These are phyloP conservation scores for Oeneis ivallda DNA, from an alignment of 2,888 invertebrate genomes.

Conservation along the genomic window DNA sequence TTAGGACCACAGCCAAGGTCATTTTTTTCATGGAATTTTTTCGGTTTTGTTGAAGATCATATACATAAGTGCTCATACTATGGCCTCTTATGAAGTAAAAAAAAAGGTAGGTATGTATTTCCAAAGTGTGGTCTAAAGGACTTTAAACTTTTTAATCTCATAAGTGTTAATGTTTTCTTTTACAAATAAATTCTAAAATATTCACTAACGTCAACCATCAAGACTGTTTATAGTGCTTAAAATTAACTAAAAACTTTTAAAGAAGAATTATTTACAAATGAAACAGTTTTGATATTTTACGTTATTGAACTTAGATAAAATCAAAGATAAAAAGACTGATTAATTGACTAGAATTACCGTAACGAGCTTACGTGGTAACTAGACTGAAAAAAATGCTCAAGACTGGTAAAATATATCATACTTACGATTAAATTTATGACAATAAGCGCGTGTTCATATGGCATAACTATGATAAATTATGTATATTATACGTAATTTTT, in stretches of 20 bases:
- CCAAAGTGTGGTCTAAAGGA: slow-evolving; percentile 15
- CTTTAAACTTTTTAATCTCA: slow-evolving; percentile 15
- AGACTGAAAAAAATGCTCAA: slow-evolving; percentile 32
- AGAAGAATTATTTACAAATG: not conserved
- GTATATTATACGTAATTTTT: too few species aligned
- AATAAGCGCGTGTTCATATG: slow-evolving; percentile 14
- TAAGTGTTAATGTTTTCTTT: slow-evolving; percentile 19
- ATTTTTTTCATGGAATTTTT: not conserved
- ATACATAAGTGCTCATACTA: not conserved
- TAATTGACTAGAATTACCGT: slow-evolving; percentile 34
- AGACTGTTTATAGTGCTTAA: slow-evolving; percentile 26
- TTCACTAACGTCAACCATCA: slow-evolving; percentile 30
- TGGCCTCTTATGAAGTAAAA: too few species aligned
- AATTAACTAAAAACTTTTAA: not conserved
- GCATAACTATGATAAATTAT: slow-evolving; percentile 13
- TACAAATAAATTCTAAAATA: slow-evolving; percentile 8
- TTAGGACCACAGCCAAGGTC: not conserved
- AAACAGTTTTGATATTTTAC: slow-evolving; percentile 33
- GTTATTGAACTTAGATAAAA: slow-evolving; percentile 22
- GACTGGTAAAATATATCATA: slow-evolving; percentile 36
- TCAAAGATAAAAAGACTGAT: slow-evolving; percentile 35
- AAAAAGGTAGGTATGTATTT: not conserved
- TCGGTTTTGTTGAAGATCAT: not conserved
- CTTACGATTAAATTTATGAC: slow-evolving; percentile 27
- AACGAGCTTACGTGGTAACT: slow-evolving; percentile 35